These are phyloP conservation scores for Brachionichthys hirsutus DNA, from an alignment of 2,113 vertebrate genomes.

Conservation along the genomic window DNA sequence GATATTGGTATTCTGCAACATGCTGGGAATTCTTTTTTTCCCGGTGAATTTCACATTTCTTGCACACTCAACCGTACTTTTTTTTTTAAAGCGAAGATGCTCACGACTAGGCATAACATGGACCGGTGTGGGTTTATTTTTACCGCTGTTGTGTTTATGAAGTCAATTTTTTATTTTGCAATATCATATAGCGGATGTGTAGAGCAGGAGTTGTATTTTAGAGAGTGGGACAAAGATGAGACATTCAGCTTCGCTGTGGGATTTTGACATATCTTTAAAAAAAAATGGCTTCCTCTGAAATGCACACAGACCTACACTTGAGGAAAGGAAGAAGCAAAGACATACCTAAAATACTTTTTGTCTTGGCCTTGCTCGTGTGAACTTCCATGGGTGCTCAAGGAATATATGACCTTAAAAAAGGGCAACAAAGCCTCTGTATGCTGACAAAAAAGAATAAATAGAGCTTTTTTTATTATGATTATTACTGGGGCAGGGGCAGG, in stretches of 20 bases:
- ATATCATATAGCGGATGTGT: slow-evolving; percentile 41
- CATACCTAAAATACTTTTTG: neutral
- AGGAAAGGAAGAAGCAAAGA: slow-evolving; percentile 15
- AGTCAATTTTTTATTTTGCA: slow-evolving; percentile 62
- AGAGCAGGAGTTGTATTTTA: slow-evolving; percentile 39
- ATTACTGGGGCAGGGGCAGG: neutral
- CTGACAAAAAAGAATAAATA: no score
- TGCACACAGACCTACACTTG: slow-evolving; percentile 4
- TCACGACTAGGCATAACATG: slow-evolving; percentile 47
- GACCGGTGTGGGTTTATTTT: slow-evolving; percentile 55
- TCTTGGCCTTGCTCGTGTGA: neutral
- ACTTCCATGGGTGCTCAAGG: no score
- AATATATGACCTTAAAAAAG: no score
- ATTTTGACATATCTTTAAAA: slow-evolving; percentile 5
- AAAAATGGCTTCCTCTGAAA: slow-evolving; percentile 13
- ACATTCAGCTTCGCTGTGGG: slow-evolving; percentile 22
- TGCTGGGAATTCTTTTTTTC: slow-evolving; percentile 60
- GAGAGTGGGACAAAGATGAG: slow-evolving; percentile 23
- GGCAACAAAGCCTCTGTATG: no score
- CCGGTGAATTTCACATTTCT: slow-evolving; percentile 62
- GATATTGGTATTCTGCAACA: slow-evolving; percentile 76
- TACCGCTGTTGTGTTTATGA: slow-evolving; percentile 57
- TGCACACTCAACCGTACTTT: slow-evolving; percentile 61
- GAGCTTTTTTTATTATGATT: no score
- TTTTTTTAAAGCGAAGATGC: slow-evolving; percentile 43